Conservation (phyloP, 1,140 invertebrate genomes). For the Cryptotermes secundus region DNA sequence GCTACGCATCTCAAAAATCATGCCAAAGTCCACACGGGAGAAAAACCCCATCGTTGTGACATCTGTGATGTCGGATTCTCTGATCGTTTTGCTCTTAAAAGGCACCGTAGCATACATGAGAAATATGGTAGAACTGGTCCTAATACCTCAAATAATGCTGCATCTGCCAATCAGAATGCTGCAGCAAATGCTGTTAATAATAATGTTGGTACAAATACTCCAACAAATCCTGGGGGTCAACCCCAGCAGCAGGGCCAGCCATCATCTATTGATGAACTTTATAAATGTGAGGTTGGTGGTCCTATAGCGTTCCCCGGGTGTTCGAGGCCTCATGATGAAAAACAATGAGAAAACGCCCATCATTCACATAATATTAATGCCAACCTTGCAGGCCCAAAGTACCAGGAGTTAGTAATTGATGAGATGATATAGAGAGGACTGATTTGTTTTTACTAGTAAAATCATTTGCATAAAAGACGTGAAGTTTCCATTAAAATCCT, state of each 20-base stretch:
- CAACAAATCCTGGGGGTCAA: slow-evolving; percentile 44
- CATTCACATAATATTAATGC: not conserved
- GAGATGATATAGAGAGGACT: not conserved
- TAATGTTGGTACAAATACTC: slow-evolving; percentile 36
- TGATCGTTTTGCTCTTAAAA: slow-evolving; percentile 75
- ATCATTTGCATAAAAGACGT: not conserved
- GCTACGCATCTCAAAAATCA: slow-evolving; percentile 86
- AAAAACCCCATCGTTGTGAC: slow-evolving; percentile 60
- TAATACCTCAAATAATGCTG: slow-evolving; percentile 47
- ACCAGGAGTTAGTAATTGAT: slow-evolving; percentile 26
- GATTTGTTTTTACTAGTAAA: not conserved
- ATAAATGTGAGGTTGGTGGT: slow-evolving; percentile 52
- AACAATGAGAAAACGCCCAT: slow-evolving; percentile 30
- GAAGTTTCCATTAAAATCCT: not conserved
- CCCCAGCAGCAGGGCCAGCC: not conserved
- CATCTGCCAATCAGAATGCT: slow-evolving; percentile 17
- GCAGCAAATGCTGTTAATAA: slow-evolving; percentile 30
- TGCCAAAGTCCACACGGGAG: slow-evolving; percentile 59
- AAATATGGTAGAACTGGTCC: slow-evolving; percentile 65
- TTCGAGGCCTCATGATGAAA: slow-evolving; percentile 36
- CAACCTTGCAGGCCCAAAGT: not conserved
- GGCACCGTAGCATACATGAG: slow-evolving; percentile 75
- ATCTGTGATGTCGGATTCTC: slow-evolving; percentile 86
- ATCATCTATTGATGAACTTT: slow-evolving; percentile 51
- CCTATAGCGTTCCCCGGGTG: slow-evolving; percentile 49